These are phyloP conservation scores for Yasuhikotakia modesta DNA, from an alignment of 2,797 vertebrate genomes.

Conservation along the genomic window DNA sequence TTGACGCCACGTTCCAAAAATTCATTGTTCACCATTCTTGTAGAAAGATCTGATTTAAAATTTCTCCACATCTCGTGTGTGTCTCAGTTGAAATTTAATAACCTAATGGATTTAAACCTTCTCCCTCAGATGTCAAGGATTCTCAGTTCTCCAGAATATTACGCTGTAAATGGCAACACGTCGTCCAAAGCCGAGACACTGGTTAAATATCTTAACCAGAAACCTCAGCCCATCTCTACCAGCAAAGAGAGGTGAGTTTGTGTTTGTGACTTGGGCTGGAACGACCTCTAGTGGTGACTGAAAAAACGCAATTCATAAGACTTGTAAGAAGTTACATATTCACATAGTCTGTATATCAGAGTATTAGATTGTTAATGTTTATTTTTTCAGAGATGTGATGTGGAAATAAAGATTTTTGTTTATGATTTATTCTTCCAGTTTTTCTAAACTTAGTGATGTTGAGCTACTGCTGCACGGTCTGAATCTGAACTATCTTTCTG, in stretches of 20 bases:
- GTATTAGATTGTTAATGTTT: not conserved
- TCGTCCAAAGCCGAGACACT: slow-evolving; percentile 72
- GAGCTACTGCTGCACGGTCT: slow-evolving; percentile 90
- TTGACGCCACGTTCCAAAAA: no score
- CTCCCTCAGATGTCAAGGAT: slow-evolving; percentile 67
- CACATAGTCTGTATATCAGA: not conserved
- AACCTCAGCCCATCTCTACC: slow-evolving; percentile 59
- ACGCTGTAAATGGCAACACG: slow-evolving; percentile 59
- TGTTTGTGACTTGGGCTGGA: not conserved
- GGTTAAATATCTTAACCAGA: slow-evolving; percentile 71
- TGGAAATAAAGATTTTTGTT: no score
- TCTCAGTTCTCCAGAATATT: slow-evolving; percentile 65
- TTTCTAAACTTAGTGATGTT: slow-evolving; percentile 77
- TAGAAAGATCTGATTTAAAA: not conserved
- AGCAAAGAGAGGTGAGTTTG: slow-evolving; percentile 64
- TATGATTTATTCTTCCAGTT: slow-evolving; percentile 70
- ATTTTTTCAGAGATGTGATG: no score
- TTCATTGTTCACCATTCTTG: not conserved
- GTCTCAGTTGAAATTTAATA: no score
- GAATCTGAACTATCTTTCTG: slow-evolving; percentile 80
- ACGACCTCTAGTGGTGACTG: slow-evolving; percentile 62
- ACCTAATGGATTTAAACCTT: not conserved
- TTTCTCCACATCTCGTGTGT: not conserved
- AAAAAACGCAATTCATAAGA: no score
- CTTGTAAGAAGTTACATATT: not conserved